A percentile compares a stretch with the other conserved stretches of the same genome.
Conservation (phyloP, 2,888 invertebrate species). For the Meloe dianella region DNA sequence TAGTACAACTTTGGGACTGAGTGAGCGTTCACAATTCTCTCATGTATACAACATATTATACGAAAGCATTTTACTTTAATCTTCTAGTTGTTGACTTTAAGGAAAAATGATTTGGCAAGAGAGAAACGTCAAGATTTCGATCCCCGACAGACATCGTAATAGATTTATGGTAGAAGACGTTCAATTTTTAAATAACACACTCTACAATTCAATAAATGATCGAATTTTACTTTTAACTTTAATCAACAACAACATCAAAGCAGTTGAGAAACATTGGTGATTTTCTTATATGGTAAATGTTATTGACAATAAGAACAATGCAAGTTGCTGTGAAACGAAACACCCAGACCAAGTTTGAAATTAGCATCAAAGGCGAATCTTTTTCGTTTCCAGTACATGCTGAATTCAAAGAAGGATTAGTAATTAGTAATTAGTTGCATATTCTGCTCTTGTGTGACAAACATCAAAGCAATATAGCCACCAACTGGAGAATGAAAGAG, state of each 20-base stretch:
- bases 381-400: conserved; percentile 16
- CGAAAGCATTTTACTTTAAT: conserved; percentile 39
- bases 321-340: conserved; percentile 18
- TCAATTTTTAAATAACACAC: not conserved
- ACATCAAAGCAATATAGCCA: conserved; percentile 42
- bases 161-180: conserved; percentile 16
- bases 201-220: not conserved
- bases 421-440: conserved; percentile 49
- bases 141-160: conserved; percentile 11
- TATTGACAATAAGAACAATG: conserved; percentile 3
- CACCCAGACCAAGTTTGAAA: conserved; percentile 28
- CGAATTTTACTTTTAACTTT: not conserved
- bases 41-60: conserved; percentile 36
- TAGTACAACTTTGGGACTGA: conserved; percentile 35
- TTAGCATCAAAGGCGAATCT: conserved; percentile 40
- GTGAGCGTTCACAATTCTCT: conserved; percentile 34
- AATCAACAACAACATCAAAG: conserved; percentile 1
- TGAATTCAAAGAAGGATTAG: conserved; percentile 44
- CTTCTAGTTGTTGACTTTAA: conserved; percentile 37
- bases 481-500: conserved; percentile 27
- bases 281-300: not conserved
- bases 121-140: conserved; percentile 3
- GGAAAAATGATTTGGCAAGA: conserved; percentile 31
- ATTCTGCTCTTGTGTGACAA: conserved; percentile 39
- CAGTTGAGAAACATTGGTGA: not conserved